Evolutionary conservation across 2,113 vertebrate genomes (phyloP).

Genomic region (Camelus dromedarius): DNA sequence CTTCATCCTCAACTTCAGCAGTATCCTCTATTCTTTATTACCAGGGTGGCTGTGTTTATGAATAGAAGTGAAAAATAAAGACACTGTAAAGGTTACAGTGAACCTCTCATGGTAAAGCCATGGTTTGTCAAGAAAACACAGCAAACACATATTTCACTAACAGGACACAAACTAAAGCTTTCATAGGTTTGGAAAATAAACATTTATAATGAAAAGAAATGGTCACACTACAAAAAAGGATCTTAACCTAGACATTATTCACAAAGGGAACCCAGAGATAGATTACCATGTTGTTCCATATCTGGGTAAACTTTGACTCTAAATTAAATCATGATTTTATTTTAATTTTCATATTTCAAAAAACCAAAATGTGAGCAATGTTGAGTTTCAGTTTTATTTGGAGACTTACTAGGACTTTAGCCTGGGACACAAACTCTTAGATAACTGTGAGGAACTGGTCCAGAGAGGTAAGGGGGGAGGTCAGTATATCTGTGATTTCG

Average conservation of each 20-base stretch:
- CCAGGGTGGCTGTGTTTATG: neutral
- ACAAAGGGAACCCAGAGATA: neutral
- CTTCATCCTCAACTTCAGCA: neutral
- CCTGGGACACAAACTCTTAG: fast-evolving
- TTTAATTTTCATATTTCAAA: neutral
- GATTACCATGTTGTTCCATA: neutral
- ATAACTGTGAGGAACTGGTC: neutral
- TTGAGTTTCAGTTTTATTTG: neutral
- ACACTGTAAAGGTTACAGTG: neutral
- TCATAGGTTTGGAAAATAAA: neutral
- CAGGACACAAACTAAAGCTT: neutral
- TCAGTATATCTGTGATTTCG: no score
- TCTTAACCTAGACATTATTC: neutral
- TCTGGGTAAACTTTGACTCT: neutral
- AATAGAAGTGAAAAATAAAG: neutral
- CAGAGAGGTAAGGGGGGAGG: neutral
- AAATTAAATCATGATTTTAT: neutral
- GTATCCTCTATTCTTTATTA: neutral
- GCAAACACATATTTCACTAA: neutral
- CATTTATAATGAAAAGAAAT: neutral
- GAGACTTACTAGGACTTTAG: neutral
- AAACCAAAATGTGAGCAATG: neutral
- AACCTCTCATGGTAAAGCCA: neutral
- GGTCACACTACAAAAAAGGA: fast-evolving
- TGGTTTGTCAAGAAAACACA: neutral